These are phyloP conservation scores for Urosaurus nigricauda DNA, from an alignment of 2,797 vertebrate species.

Conservation along the genomic window DNA sequence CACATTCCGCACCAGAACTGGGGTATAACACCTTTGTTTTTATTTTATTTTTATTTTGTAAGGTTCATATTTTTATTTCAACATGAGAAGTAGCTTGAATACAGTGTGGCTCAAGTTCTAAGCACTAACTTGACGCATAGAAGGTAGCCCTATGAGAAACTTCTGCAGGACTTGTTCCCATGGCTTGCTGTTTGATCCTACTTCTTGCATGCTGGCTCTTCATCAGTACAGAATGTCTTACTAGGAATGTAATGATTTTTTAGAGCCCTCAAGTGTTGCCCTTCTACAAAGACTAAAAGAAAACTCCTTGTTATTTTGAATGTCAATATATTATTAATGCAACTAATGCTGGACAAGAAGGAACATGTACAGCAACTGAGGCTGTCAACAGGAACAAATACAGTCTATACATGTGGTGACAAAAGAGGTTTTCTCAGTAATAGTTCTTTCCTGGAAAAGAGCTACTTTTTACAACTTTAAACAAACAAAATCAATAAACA, in stretches of 20 bases:
- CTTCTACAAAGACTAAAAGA: background rate
- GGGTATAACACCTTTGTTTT: too few relatives aligned
- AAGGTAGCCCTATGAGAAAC: background rate
- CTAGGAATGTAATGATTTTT: background rate
- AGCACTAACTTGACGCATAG: constrained; percentile 30
- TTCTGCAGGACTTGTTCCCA: background rate
- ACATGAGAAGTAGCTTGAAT: constrained; percentile 23
- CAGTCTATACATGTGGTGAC: background rate
- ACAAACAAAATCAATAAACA: constrained; percentile 81
- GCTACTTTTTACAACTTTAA: constrained; percentile 45
- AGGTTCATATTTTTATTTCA: constrained; percentile 34
- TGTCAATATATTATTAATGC: background rate
- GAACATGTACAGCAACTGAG: constrained; percentile 8
- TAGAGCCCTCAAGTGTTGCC: background rate
- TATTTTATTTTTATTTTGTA: too few relatives aligned
- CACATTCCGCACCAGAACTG: too few relatives aligned
- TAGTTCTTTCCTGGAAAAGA: constrained; percentile 23
- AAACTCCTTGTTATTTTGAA: background rate
- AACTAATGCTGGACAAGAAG: constrained; percentile 15
- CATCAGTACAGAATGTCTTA: background rate
- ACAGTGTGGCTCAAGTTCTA: constrained; percentile 1
- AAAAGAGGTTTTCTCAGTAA: background rate
- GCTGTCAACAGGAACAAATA: constrained; percentile 49
- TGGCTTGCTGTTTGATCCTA: background rate
- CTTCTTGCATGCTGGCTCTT: background rate